Evolutionary conservation across 2,797 vertebrate species (phyloP).

Genomic region (Microchirus variegatus): DNA sequence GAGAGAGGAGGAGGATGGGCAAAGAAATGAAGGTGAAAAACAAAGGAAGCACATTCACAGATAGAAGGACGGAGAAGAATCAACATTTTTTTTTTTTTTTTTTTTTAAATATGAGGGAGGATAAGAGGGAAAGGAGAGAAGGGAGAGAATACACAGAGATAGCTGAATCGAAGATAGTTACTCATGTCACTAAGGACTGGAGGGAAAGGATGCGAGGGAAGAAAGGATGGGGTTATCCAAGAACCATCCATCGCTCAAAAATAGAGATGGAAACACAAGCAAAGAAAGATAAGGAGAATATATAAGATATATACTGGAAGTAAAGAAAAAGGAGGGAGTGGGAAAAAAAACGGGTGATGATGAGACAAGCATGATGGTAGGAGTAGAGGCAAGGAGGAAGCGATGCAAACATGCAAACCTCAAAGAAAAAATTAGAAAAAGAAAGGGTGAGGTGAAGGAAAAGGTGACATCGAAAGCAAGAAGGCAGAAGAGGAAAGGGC

Average conservation of each 20-base stretch:
- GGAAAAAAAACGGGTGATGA: too few relatives aligned
- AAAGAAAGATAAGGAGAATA: not conserved
- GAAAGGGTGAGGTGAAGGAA: too few relatives aligned
- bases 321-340: not conserved
- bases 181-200: not conserved
- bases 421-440: too few relatives aligned
- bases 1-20: not conserved
- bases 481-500: too few relatives aligned
- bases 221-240: too few relatives aligned
- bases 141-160: not conserved
- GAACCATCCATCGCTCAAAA: too few relatives aligned
- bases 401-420: too few relatives aligned
- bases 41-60: not conserved
- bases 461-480: too few relatives aligned
- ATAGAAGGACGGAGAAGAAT: not conserved
- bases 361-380: too few relatives aligned
- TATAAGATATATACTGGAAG: not conserved
- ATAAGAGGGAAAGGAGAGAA: not conserved
- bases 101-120: conserved; percentile 7
- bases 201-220: too few relatives aligned
- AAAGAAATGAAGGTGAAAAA: not conserved
- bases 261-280: not conserved
- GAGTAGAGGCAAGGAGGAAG: not conserved
- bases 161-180: not conserved
- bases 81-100: conserved; percentile 32